phyloP scores from a whole-genome alignment of 2,888 invertebrate species.

The Camptogramma bilineatum region DNA sequence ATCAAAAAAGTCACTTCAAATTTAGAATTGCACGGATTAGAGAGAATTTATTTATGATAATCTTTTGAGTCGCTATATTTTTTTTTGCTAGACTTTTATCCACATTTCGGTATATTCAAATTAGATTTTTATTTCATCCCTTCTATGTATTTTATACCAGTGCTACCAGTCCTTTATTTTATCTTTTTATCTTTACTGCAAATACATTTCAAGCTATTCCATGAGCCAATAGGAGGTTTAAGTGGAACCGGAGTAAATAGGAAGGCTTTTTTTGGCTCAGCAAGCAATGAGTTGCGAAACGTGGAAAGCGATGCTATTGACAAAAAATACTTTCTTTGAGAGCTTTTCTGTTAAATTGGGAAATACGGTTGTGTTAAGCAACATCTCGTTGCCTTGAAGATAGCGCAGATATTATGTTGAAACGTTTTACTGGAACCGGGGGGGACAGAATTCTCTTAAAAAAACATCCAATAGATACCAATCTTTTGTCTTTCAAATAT shows the following conservation, averaged over 20 bases:
- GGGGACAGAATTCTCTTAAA: not conserved
- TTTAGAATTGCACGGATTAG: no score
- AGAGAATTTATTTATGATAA: no score
- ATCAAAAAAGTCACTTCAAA: no score
- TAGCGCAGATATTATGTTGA: not conserved
- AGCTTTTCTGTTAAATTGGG: constrained; percentile 32
- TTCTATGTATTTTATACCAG: not conserved
- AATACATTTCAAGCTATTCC: constrained; percentile 25
- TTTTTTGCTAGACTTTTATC: no score
- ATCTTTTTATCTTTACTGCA: constrained; percentile 13
- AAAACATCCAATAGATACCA: not conserved
- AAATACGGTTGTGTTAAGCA: constrained; percentile 26
- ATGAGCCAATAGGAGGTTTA: constrained; percentile 32
- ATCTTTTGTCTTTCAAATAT: not conserved
- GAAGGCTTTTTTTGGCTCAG: constrained; percentile 36
- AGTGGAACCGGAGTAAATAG: constrained; percentile 34
- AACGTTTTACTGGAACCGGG: constrained; percentile 5
- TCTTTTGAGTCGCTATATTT: no score
- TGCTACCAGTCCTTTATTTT: not conserved
- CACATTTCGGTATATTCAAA: no score
- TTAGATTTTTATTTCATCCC: no score
- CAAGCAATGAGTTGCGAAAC: constrained; percentile 37
- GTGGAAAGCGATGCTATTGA: constrained; percentile 31
- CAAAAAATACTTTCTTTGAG: constrained; percentile 36
- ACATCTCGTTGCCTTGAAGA: constrained; percentile 19